Evolutionary conservation across 2,797 vertebrate genomes (phyloP).

Genomic region (Gymnoscopelus microlampas): DNA sequence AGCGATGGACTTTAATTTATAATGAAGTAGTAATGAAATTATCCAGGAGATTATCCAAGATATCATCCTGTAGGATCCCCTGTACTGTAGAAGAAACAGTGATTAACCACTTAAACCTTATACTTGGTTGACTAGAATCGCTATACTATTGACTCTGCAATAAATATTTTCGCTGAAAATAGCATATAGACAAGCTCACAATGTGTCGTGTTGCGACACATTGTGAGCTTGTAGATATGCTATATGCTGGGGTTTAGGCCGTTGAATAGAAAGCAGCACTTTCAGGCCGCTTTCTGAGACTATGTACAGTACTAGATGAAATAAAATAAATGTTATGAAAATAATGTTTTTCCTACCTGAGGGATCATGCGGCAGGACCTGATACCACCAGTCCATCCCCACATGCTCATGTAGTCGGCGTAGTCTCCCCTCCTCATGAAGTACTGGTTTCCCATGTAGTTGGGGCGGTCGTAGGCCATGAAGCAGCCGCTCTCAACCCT

Average conservation of each 20-base stretch:
- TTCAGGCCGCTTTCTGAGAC: neutral
- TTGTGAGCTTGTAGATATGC: no score
- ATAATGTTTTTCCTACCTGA: constrained; percentile 49
- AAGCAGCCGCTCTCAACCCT: constrained; percentile 66
- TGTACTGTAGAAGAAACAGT: neutral
- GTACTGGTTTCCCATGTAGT: constrained; percentile 74
- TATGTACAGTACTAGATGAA: neutral
- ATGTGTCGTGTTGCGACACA: no score
- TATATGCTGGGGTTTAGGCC: no score
- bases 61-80: no score
- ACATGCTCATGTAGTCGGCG: constrained; percentile 71
- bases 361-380: constrained; percentile 72
- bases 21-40: no score
- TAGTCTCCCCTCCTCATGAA: constrained; percentile 78
- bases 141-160: no score
- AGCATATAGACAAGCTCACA: no score
- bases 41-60: no score
- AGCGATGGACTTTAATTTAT: no score
- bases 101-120: neutral
- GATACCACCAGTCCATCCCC: constrained; percentile 65
- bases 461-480: constrained; percentile 73
- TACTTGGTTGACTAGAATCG: no score
- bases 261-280: neutral
- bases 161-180: no score
- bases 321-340: neutral